A percentile compares a stretch with the other conserved stretches of the same genome.
Conservation (phyloP, 2,113 vertebrate species). For the Eulemur macaco region DNA sequence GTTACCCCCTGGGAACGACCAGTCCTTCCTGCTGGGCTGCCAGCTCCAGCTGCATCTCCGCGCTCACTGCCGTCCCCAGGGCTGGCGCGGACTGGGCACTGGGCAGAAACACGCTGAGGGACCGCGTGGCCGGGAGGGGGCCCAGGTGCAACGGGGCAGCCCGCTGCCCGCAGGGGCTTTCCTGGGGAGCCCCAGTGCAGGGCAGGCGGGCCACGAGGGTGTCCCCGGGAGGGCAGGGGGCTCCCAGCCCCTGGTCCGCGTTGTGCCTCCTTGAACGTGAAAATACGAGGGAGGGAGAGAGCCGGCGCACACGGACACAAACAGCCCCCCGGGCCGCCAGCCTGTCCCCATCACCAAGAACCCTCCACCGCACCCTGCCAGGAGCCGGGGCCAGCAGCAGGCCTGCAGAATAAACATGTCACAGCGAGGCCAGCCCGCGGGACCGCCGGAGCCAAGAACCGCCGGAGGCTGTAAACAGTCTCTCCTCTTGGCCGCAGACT, state of each 20-base stretch:
- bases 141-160: not conserved
- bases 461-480: constrained; percentile 74
- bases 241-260: not conserved
- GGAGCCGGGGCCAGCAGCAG: constrained; percentile 26
- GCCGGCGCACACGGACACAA: not conserved
- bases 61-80: not conserved
- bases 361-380: constrained; percentile 27
- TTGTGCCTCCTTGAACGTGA: not conserved
- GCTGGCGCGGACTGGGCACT: not conserved
- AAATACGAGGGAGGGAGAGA: not conserved
- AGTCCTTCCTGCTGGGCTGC: not conserved
- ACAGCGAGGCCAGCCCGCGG: constrained; percentile 33
- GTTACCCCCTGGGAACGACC: accelerated
- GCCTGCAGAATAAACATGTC: constrained; percentile 68
- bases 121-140: not conserved
- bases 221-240: no score
- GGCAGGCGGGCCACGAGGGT: not conserved
- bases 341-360: constrained; percentile 48
- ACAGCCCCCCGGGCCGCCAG: constrained; percentile 49
- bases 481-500: constrained; percentile 47
- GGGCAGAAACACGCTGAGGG: not conserved
- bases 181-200: not conserved
- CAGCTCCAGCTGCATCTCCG: not conserved
- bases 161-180: not conserved
- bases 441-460: constrained; percentile 60